Base-by-base conservation (phyloP, 2,888 invertebrate species). In the Nomada ruficornis region DNA sequence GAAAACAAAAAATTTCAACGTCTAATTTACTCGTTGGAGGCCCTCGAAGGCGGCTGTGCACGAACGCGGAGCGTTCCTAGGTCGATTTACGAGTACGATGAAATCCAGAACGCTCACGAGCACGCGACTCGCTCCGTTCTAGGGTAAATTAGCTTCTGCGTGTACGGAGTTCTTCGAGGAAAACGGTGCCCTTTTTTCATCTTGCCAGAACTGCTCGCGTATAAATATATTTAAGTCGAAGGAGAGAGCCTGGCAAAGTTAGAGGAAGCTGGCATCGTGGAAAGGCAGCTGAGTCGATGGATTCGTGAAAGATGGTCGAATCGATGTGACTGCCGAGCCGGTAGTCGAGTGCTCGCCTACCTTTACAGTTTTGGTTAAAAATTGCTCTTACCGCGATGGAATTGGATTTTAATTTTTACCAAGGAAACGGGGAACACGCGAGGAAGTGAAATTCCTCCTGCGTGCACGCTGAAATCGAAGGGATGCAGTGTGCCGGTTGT, bases 401-500 rank as follows among this genome's bases (percentile, higher is more conserved):
- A 55, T 55, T 63, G 76, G 68, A 76, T 63, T 76, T 78, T 63
- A 76, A 76, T 78, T 69, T 76, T 64, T 55, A 69, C 52, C 59
- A 59, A 26, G 15, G 44, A n/a, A 15, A 26, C 44, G 18, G 47
- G 7, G 2, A 1, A 11, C 2, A 42, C 42, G 55, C 15, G 67
- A 20, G 29, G 55, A 26, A 42, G 59, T 47, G 11, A 76, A 63
- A 23, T 62, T 44, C 15, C 23, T 44, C 18, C 18, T 60, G 11
- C 23, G 44, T 18, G 47, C 47, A 10, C 26, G 47, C 26, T 3
- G 47, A 47, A 62, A 62, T 44, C 11, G 44, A 3, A n/a, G n/a
- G 23, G 26, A 59, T 15, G 54, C n/a, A 54, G n/a, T 54, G n/a
- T 54, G 54, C n/a, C 4, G 54, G n/a, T 18, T 18, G 18, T 18